A percentile compares a stretch with the other conserved stretches of the same genome.
These are phyloP conservation scores for Leucoraja ocellata DNA, from an alignment of 2,797 vertebrate species.

Conservation along the genomic window DNA sequence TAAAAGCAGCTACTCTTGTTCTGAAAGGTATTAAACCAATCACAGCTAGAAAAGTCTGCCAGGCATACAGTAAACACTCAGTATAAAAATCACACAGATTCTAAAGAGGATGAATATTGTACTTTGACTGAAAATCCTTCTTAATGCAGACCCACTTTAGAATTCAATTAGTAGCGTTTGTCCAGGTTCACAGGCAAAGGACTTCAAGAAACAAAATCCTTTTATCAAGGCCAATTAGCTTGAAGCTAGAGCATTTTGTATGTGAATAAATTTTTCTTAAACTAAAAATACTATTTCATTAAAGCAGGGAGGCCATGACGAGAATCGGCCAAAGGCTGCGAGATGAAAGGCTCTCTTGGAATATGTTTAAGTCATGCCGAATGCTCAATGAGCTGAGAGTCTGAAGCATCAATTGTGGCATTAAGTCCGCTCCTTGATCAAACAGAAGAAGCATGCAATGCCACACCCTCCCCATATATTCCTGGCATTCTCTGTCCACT, in stretches of 20 bases:
- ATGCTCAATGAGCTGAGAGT: constrained; percentile 40
- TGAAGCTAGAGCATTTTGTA: constrained; percentile 43
- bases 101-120: constrained; percentile 41
- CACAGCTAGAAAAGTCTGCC: not conserved
- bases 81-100: constrained; percentile 12
- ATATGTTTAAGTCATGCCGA: constrained; percentile 47
- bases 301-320: constrained; percentile 50
- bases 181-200: constrained; percentile 49
- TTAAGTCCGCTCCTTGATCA: constrained; percentile 39
- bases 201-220: constrained; percentile 54
- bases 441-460: constrained; percentile 38
- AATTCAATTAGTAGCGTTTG: constrained; percentile 46
- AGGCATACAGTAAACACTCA: not conserved
- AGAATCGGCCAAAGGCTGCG: constrained; percentile 47
- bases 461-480: constrained; percentile 38
- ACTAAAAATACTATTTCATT: constrained; percentile 43
- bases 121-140: constrained; percentile 44
- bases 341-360: constrained; percentile 49
- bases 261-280: constrained; percentile 44
- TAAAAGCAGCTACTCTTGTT: not conserved
- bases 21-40: constrained; percentile 10
- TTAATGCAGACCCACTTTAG: constrained; percentile 50
- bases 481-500: constrained; percentile 33
- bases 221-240: constrained; percentile 52
- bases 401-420: constrained; percentile 41